Conservation (phyloP, 2,797 vertebrate species). For the Rachycentron canadum region DNA sequence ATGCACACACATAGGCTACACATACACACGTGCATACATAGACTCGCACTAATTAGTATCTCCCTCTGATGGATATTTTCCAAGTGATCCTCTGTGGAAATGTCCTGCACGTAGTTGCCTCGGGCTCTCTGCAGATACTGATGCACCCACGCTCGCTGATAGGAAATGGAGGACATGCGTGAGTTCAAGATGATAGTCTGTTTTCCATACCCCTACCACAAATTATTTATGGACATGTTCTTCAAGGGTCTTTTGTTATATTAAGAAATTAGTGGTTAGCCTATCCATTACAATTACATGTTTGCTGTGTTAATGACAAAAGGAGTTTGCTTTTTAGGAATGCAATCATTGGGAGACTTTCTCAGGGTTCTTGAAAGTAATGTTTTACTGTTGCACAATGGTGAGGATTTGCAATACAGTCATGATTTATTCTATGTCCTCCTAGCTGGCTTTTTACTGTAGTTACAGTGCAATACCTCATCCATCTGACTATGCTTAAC, state of each 20-base stretch:
- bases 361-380: slow-evolving; percentile 8
- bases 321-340: slow-evolving; percentile 22
- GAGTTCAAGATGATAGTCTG: slow-evolving; percentile 76
- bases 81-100: slow-evolving; percentile 82
- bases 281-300: slow-evolving; percentile 27
- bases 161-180: slow-evolving; percentile 81
- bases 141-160: slow-evolving; percentile 77
- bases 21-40: slow-evolving; percentile 53
- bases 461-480: slow-evolving; percentile 13
- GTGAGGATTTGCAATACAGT: slow-evolving; percentile 15
- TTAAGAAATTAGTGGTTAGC: slow-evolving; percentile 26
- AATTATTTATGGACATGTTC: slow-evolving; percentile 79
- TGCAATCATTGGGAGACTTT: slow-evolving; percentile 4
- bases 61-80: slow-evolving; percentile 83
- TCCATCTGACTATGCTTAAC: slow-evolving; percentile 2
- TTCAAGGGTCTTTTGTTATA: slow-evolving; percentile 49
- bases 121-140: slow-evolving; percentile 76
- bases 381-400: not conserved
- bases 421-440: not conserved
- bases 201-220: slow-evolving; percentile 72
- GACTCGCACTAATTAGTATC: slow-evolving; percentile 81
- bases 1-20: slow-evolving; percentile 34
- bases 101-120: slow-evolving; percentile 82
- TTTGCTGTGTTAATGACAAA: slow-evolving; percentile 38
- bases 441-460: not conserved